Evolutionary conservation across 2,888 invertebrate species (phyloP), one percentile per base, ranked within the genome.

Genomic region (Eilema depressum): DNA sequence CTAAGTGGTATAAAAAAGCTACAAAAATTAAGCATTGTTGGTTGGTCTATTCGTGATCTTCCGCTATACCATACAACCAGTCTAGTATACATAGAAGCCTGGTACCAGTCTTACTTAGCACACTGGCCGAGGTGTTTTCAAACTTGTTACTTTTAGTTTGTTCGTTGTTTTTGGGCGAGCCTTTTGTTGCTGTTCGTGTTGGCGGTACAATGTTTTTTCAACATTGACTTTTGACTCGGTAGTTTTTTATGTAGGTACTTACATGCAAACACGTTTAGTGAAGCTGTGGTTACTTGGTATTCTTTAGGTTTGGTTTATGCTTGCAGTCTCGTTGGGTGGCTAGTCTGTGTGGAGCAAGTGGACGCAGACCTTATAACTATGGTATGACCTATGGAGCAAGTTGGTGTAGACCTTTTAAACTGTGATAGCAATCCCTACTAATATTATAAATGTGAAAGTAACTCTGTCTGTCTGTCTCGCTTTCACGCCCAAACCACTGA

Each of bases 121-220:
- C 69, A 68, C 68, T 68, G 41, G 70, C 30, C 12, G 17, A 53
- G 25, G 63, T 75, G 80, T 70, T 62, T 61, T 61, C 63, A 41
- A 77, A 75, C 75, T 75, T 71, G 68, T 73, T 71, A 68, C 60
- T 75, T 68, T 63, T 66, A 70, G 33, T 70, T 70, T 25, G 33
- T 47, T 68, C 60, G 62, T 71, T 66, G 69, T 72, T 72, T 59
- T 30, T 26, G 68, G 57, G 69, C 73, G 68, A 68, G 56, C 63
- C 63, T 37, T 69, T 62, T 56, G 69, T 56, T 33, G 26, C 60
- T 30, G 61, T 60, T 56, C 47, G n/a, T 66, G 71, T 74, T 66
- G 25, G 63, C 64, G 23, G 33, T 63, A 68, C 66, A 71, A 47
- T 63, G 30, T 57, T 26, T 33, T n/a, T 63, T 41, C 28, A 63